Evolutionary conservation across 2,797 vertebrate species (phyloP).

Genomic region (Lycodopsis pacificus): DNA sequence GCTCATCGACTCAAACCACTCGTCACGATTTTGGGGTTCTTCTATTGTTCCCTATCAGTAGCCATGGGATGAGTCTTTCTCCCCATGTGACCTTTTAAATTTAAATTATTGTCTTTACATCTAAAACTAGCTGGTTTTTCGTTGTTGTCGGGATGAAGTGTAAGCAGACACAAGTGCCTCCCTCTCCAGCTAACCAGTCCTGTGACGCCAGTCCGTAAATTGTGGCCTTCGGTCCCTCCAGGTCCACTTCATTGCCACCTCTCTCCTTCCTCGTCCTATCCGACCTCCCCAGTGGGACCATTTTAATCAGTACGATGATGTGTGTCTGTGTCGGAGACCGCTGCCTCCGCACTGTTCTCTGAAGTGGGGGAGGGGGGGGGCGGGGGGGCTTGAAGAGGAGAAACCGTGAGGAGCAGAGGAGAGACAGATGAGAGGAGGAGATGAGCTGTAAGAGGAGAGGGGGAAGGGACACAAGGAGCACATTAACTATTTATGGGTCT

Average conservation of each 20-base stretch:
- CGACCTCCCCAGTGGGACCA: constrained; percentile 69
- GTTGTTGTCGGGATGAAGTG: constrained; percentile 43
- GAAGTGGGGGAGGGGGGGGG: constrained; percentile 8
- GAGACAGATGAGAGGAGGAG: constrained; percentile 51
- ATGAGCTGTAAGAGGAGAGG: constrained; percentile 46
- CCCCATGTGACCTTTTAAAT: constrained; percentile 13
- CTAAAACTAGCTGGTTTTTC: constrained; percentile 36
- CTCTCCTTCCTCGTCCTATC: constrained; percentile 56
- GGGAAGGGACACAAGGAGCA: constrained; percentile 59
- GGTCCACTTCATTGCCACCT: constrained; percentile 48
- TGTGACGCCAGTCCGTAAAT: constrained; percentile 61
- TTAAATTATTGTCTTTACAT: background rate
- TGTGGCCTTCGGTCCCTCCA: constrained; percentile 41
- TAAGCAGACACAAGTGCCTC: constrained; percentile 53
- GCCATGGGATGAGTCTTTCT: background rate
- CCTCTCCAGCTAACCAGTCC: constrained; percentile 65
- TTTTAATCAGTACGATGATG: constrained; percentile 68
- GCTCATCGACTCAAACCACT: constrained; percentile 15
- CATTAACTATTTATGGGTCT: constrained; percentile 85
- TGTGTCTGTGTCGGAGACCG: constrained; percentile 39
- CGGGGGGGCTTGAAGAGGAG: constrained; percentile 5
- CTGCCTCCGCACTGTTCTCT: constrained; percentile 42
- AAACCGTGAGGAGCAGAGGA: constrained; percentile 36
- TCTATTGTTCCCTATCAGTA: constrained; percentile 11
- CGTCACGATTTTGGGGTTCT: background rate